Conservation (phyloP, 2,797 vertebrate genomes). For the Enteromius trimaculatus region DNA sequence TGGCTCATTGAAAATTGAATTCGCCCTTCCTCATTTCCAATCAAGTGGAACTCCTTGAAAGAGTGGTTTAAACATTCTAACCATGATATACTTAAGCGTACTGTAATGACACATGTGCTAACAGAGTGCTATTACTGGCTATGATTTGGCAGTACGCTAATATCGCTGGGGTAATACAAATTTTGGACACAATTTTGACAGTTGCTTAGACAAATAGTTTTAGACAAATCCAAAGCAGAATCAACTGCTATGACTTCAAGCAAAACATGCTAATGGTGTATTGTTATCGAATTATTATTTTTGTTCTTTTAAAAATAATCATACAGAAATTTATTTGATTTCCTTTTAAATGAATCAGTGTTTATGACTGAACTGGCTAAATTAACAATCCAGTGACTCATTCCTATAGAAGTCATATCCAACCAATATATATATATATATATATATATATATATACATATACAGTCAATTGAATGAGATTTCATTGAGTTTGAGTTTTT, state of each 20-base stretch:
- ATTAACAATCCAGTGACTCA: not conserved
- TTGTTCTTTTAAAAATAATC: not conserved
- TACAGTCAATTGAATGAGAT: not conserved
- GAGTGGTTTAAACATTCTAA: not conserved
- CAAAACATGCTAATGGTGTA: not conserved
- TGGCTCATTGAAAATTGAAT: constrained; percentile 14
- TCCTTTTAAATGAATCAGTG: not conserved
- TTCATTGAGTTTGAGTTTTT: not conserved
- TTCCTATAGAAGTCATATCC: too few relatives aligned
- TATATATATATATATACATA: too few relatives aligned
- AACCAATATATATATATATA: too few relatives aligned
- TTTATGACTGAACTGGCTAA: not conserved
- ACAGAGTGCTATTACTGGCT: not conserved
- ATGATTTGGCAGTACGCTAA: not conserved
- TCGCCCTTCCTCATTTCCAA: not conserved
- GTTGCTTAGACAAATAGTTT: not conserved
- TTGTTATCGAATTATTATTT: not conserved
- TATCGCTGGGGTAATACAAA: not conserved
- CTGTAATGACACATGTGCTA: not conserved
- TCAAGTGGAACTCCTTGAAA: not conserved
- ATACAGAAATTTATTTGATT: not conserved
- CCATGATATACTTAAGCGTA: not conserved
- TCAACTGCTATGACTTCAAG: not conserved
- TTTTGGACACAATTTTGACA: not conserved
- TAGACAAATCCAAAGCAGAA: not conserved